These are phyloP conservation scores for Corapipo altera DNA, from an alignment of 2,113 vertebrate genomes.

Conservation along the genomic window DNA sequence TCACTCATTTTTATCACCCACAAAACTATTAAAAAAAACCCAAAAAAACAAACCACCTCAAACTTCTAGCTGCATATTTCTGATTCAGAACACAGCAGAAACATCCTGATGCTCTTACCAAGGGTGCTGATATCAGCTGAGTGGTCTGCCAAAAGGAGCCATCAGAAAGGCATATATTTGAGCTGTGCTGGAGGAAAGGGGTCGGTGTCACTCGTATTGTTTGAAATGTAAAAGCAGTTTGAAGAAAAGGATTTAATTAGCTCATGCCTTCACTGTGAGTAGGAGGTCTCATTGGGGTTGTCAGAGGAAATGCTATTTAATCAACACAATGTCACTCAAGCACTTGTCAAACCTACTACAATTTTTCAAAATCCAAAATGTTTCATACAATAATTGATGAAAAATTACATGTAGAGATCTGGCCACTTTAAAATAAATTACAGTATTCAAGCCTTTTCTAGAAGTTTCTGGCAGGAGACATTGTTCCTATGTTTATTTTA, in stretches of 20 bases:
- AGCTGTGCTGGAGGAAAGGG: not conserved
- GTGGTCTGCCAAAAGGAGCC: not conserved
- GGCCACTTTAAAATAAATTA: not conserved
- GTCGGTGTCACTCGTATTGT: not conserved
- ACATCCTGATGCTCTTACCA: not conserved
- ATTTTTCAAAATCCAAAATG: not conserved
- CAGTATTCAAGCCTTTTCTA: not conserved
- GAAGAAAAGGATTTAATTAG: constrained; percentile 34
- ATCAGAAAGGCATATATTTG: not conserved
- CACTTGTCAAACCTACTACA: constrained; percentile 12
- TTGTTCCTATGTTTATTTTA: not conserved
- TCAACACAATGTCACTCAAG: constrained; percentile 39
- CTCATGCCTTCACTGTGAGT: constrained; percentile 25
- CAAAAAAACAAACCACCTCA: too few species aligned
- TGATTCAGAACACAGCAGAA: not conserved
- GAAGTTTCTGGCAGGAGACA: not conserved
- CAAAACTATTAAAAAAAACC: not conserved
- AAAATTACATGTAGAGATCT: not conserved
- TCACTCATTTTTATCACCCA: not conserved
- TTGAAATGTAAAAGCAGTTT: constrained; percentile 32
- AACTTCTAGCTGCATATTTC: not conserved
- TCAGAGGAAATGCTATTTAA: constrained; percentile 62
- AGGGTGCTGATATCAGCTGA: not conserved
- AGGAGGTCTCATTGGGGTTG: not conserved
- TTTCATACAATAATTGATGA: not conserved